phyloP scores from a whole-genome alignment of 2,797 vertebrate genomes.

The Cyprinodon diabolis region DNA sequence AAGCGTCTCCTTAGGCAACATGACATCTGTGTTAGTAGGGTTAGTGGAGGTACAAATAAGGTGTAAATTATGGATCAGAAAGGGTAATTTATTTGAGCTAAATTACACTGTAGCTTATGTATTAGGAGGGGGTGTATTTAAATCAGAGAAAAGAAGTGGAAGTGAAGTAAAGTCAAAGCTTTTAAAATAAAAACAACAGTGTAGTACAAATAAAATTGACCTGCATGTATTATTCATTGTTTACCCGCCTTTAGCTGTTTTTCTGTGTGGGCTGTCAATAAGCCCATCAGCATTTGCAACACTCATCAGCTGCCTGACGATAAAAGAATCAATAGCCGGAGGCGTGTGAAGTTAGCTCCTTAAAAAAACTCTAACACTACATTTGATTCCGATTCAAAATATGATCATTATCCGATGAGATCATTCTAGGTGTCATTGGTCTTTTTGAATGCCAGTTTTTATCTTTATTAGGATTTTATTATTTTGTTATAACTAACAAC shows the following conservation, averaged over 20 bases:
- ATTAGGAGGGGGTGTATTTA: not conserved
- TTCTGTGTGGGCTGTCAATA: constrained; percentile 3
- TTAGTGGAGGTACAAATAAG: not conserved
- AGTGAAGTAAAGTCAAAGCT: constrained; percentile 1
- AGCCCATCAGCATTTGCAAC: constrained; percentile 1
- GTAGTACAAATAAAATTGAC: constrained; percentile 4
- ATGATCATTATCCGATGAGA: constrained; percentile 18
- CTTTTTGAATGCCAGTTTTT: constrained; percentile 10
- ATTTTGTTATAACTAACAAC: not conserved
- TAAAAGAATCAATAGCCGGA: constrained; percentile 12
- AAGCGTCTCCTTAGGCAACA: constrained; percentile 1
- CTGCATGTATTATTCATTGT: not conserved
- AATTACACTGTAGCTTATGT: constrained; percentile 6
- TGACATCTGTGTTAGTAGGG: constrained; percentile 3
- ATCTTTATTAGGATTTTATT: not conserved
- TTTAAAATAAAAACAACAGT: constrained; percentile 4
- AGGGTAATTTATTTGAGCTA: not conserved
- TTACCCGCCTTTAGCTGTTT: not conserved
- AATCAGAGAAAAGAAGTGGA: not conserved
- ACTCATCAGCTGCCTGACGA: constrained; percentile 9
- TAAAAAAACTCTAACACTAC: constrained; percentile 3
- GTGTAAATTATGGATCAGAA: not conserved
- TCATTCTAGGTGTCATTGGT: constrained; percentile 5
- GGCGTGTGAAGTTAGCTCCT: constrained; percentile 11
- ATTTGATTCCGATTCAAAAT: constrained; percentile 39